Conservation (phyloP, 2,113 vertebrate species). For the Eulacestoma nigropectus region DNA sequence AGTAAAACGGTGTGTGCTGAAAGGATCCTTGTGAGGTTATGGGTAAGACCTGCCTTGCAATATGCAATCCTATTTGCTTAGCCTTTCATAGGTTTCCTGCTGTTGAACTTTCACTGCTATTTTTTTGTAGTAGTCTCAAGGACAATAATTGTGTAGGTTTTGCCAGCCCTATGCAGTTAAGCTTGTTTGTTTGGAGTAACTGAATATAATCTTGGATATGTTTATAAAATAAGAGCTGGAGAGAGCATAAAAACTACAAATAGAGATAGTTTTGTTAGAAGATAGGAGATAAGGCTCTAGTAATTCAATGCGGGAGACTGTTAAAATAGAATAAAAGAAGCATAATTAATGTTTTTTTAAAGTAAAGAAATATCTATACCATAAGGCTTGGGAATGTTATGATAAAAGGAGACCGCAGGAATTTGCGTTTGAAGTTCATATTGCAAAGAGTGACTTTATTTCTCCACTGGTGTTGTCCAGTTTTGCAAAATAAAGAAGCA, state of each 20-base stretch:
- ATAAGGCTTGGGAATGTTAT: not conserved
- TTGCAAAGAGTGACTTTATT: not conserved
- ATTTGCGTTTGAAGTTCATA: not conserved
- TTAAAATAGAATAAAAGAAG: not conserved
- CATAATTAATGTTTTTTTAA: accelerated
- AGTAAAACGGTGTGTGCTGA: accelerated
- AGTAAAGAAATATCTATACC: not conserved
- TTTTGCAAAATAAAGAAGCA: not conserved
- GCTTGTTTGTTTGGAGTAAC: slow-evolving; percentile 1
- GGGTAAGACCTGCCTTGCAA: not conserved
- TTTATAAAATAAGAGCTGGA: not conserved
- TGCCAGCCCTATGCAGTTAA: not conserved
- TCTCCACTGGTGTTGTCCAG: not conserved
- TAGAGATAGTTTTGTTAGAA: not conserved
- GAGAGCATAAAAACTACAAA: not conserved
- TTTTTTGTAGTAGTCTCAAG: not conserved
- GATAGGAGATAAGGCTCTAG: not conserved
- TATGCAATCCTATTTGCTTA: not conserved
- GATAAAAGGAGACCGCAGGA: not conserved
- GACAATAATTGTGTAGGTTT: not conserved
- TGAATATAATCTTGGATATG: not conserved
- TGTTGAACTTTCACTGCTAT: not conserved
- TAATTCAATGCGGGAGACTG: not conserved
- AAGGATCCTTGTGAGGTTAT: not conserved
- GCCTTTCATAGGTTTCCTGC: not conserved